These are phyloP conservation scores for Dinocampus coccinellae DNA, from an alignment of 2,888 invertebrate genomes.

Conservation along the genomic window DNA sequence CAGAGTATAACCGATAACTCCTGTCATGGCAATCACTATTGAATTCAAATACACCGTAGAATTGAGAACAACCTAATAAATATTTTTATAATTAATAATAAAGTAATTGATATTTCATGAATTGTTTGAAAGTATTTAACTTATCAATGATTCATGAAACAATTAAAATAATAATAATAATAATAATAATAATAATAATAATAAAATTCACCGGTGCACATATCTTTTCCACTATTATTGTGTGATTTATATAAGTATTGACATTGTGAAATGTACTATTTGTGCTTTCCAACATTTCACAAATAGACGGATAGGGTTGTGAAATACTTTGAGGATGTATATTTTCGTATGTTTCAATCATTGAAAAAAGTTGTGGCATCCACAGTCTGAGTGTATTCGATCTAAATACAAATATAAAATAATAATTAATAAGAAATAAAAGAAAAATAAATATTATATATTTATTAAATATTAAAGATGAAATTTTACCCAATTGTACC, in stretches of 20 bases:
- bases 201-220: conserved; percentile 46
- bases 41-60: conserved; percentile 78
- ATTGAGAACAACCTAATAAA: conserved; percentile 70
- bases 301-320: conserved; percentile 53
- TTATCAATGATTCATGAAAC: too few species aligned
- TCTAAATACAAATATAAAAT: conserved; percentile 65
- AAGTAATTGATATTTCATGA: too few species aligned
- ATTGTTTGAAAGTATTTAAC: too few species aligned
- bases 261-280: conserved; percentile 39
- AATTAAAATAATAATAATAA: too few species aligned
- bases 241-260: conserved; percentile 36
- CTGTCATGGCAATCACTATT: conserved; percentile 76
- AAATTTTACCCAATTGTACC: conserved; percentile 76
- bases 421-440: conserved; percentile 15
- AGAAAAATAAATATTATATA: neutral
- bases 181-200: too few species aligned
- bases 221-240: conserved; percentile 30
- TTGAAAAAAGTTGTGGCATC: conserved; percentile 88
- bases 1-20: conserved; percentile 76
- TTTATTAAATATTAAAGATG: neutral
- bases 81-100: too few species aligned
- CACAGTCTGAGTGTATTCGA: conserved; percentile 88
- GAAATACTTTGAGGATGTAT: conserved; percentile 45
- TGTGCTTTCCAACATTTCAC: conserved; percentile 53
- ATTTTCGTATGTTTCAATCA: conserved; percentile 71